A percentile compares a stretch with the other conserved stretches of the same genome.
Conservation (phyloP, 92 coral and sea anemone species). For the Parazoanthus darwini region DNA sequence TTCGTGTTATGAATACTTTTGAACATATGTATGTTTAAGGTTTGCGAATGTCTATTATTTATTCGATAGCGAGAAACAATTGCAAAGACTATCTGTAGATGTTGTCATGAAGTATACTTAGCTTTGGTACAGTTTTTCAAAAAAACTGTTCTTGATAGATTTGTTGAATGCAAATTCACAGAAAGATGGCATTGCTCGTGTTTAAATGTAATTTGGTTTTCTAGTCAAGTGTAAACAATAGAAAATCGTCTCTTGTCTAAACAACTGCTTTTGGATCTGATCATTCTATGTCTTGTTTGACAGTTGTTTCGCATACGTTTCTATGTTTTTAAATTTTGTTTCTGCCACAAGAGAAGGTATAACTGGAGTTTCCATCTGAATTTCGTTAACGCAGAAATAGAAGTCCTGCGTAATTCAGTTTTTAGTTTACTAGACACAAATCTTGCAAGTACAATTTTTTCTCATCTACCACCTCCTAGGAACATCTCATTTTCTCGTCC, state of each 20-base stretch:
- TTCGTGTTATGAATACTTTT: neutral
- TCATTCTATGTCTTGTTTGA: too few relatives aligned
- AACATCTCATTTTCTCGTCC: too few relatives aligned
- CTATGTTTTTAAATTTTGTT: too few relatives aligned
- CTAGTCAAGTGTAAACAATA: neutral
- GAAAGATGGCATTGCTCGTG: conserved; percentile 6
- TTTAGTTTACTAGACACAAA: too few relatives aligned
- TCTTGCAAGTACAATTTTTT: too few relatives aligned
- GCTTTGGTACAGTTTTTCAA: neutral
- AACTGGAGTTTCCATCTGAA: too few relatives aligned
- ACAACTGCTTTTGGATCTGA: neutral
- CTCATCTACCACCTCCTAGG: too few relatives aligned
- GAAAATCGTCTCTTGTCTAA: neutral
- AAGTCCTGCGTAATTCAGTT: too few relatives aligned
- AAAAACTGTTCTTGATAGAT: neutral
- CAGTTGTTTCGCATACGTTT: neutral
- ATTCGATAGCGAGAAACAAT: neutral
- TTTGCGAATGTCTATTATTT: neutral
- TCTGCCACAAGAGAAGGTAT: too few relatives aligned
- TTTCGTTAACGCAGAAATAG: too few relatives aligned
- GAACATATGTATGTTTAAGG: neutral
- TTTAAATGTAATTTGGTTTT: neutral
- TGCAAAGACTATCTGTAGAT: neutral
- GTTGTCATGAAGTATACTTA: neutral
- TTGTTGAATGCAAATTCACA: neutral